phyloP scores from a whole-genome alignment of 2,113 vertebrate genomes.

The Corvus moneduloides region DNA sequence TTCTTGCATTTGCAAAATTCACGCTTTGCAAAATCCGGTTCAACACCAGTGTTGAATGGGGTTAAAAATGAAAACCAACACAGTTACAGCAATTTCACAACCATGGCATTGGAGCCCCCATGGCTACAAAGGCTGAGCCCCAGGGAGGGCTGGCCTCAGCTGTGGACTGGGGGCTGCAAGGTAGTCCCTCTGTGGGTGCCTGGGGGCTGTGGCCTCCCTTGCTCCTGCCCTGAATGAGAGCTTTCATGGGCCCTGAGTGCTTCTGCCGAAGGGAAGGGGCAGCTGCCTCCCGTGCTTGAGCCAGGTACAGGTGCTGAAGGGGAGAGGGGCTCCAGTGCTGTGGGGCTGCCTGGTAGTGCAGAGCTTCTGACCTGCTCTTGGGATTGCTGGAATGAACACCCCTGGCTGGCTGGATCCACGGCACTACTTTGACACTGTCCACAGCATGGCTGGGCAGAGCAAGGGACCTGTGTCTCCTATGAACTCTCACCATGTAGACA shows the following conservation, averaged over 20 bases:
- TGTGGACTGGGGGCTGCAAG: not conserved
- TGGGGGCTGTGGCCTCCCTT: not conserved
- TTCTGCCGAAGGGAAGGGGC: rapidly evolving
- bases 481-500: not conserved
- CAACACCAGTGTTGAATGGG: not conserved
- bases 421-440: not conserved
- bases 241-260: not conserved
- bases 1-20: not conserved
- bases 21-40: not conserved
- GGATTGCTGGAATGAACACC: not conserved
- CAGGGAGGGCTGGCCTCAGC: not conserved
- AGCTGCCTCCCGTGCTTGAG: not conserved
- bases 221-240: not conserved
- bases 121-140: rapidly evolving
- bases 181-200: not conserved
- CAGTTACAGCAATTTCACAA: not conserved
- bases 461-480: not conserved
- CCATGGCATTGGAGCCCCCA: not conserved
- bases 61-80: not conserved
- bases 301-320: not conserved
- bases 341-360: not conserved
- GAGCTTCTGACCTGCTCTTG: not conserved
- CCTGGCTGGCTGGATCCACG: rapidly evolving
- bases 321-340: not conserved
- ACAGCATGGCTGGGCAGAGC: rapidly evolving